Evolutionary conservation across 2,888 invertebrate genomes (phyloP).

Genomic region (Tridacna gigas): DNA sequence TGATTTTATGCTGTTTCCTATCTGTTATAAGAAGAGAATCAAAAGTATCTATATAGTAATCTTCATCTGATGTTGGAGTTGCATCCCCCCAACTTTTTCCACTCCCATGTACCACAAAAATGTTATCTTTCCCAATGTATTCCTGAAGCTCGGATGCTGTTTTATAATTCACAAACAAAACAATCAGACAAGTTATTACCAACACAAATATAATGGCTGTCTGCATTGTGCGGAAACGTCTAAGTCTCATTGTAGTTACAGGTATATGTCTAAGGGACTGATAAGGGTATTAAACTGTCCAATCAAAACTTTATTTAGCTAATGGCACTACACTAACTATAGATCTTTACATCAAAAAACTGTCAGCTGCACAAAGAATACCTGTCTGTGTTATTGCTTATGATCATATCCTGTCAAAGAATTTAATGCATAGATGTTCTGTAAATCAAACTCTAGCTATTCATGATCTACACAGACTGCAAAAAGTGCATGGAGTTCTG

Average conservation of each 20-base stretch:
- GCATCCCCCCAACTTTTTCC: not conserved
- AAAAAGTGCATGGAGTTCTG: no score
- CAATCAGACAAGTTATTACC: not conserved
- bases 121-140: not conserved
- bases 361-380: no score
- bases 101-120: not conserved
- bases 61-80: not conserved
- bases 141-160: not conserved
- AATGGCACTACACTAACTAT: no score
- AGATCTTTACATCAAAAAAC: no score
- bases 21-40: constrained; percentile 31
- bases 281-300: no score
- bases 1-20: constrained; percentile 29
- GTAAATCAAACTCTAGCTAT: no score
- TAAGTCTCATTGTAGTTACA: not conserved
- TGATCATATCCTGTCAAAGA: no score
- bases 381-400: no score
- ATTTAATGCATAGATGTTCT: no score
- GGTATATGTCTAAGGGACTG: no score
- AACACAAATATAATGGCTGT: constrained; percentile 1
- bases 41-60: constrained; percentile 47
- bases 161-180: constrained; percentile 7
- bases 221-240: not conserved
- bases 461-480: no score
- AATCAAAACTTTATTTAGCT: no score